Conservation (phyloP, 2,797 vertebrate species). For the Natrix natrix region DNA sequence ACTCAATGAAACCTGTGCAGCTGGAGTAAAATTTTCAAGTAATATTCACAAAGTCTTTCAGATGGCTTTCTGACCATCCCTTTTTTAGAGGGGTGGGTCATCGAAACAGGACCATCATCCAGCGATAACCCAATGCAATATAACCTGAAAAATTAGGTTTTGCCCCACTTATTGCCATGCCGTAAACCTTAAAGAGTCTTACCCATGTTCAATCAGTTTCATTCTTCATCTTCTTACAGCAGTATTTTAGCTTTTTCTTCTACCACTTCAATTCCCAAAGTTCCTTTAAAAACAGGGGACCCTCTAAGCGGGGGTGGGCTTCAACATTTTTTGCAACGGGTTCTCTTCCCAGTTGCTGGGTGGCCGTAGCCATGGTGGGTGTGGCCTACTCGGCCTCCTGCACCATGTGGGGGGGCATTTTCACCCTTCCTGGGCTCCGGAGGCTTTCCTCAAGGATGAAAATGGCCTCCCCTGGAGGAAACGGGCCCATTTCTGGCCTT, state of each 20-base stretch:
- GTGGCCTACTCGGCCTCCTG: no score
- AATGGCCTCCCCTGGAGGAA: no score
- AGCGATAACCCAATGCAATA: not conserved
- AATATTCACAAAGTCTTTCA: not conserved
- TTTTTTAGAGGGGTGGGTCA: not conserved
- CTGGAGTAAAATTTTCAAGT: not conserved
- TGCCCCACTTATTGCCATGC: not conserved
- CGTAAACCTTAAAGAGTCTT: not conserved
- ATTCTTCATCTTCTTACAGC: not conserved
- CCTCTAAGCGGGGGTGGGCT: not conserved
- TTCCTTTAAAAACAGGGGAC: not conserved
- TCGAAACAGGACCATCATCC: not conserved
- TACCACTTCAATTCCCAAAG: not conserved
- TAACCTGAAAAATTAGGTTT: not conserved
- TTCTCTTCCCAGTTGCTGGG: no score
- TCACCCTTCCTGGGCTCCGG: no score
- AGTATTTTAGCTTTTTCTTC: not conserved
- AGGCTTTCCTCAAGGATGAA: no score
- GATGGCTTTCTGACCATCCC: not conserved
- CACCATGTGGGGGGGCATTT: no score
- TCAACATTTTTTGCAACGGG: no score
- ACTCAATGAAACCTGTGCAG: not conserved
- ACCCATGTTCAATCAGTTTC: not conserved
- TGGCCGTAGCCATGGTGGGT: no score
- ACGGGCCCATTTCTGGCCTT: no score